phyloP scores from a whole-genome alignment of 2,888 invertebrate genomes.

The Chaetoderma sp. region DNA sequence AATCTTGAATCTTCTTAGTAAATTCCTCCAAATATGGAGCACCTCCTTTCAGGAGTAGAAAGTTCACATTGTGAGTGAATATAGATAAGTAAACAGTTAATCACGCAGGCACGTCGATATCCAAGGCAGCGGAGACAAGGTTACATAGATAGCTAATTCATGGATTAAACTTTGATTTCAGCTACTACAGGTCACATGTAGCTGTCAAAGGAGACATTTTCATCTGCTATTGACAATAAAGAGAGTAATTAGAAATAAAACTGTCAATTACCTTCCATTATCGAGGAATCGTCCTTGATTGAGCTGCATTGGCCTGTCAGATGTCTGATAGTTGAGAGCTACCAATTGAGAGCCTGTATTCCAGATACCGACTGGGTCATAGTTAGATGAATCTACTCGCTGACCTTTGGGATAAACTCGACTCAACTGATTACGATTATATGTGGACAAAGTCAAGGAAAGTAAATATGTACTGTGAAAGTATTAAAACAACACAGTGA shows the following conservation, averaged over 20 bases:
- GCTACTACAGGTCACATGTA: too few species aligned
- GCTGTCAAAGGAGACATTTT: neutral
- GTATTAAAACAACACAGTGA: too few species aligned
- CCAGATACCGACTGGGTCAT: slow-evolving; percentile 95
- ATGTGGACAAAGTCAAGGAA: slow-evolving; percentile 47
- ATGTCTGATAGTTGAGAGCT: slow-evolving; percentile 96
- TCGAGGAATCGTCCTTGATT: slow-evolving; percentile 93
- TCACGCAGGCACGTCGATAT: too few species aligned
- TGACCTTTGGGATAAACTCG: slow-evolving; percentile 92
- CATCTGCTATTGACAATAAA: neutral
- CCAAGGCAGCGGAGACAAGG: too few species aligned
- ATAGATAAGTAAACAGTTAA: too few species aligned
- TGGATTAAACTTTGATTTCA: too few species aligned
- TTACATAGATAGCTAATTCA: too few species aligned
- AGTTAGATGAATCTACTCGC: slow-evolving; percentile 96
- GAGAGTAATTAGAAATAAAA: neutral
- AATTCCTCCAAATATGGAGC: too few species aligned
- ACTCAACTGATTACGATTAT: slow-evolving; percentile 79
- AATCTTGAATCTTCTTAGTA: too few species aligned
- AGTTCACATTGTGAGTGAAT: too few species aligned
- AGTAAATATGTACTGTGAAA: neutral
- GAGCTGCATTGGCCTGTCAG: slow-evolving; percentile 95
- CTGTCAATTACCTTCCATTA: slow-evolving; percentile 77
- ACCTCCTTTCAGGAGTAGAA: too few species aligned
- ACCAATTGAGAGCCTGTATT: slow-evolving; percentile 97